phyloP scores from a whole-genome alignment of 2,797 vertebrate species.

The Siniperca obscura region DNA sequence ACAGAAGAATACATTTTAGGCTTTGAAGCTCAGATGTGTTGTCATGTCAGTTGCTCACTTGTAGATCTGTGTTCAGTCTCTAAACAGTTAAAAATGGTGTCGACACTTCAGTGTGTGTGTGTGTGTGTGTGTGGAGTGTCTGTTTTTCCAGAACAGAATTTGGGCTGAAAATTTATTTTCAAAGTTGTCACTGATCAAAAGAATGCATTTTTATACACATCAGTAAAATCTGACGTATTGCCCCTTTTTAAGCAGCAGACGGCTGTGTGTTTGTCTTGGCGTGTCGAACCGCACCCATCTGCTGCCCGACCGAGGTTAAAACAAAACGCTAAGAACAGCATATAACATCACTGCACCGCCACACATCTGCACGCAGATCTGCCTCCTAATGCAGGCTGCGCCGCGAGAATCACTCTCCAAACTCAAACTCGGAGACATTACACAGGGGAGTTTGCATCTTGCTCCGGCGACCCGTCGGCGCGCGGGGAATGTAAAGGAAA shows the following conservation, averaged over 20 bases:
- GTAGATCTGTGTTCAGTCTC: background rate
- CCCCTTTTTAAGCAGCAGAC: slow-evolving; percentile 34
- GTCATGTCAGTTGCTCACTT: background rate
- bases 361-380: slow-evolving; percentile 47
- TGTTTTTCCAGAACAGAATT: background rate
- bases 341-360: slow-evolving; percentile 46
- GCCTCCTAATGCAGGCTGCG: slow-evolving; percentile 41
- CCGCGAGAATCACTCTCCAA: slow-evolving; percentile 19
- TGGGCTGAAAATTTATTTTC: background rate
- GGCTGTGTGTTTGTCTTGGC: slow-evolving; percentile 2
- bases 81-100: background rate
- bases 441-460: slow-evolving; percentile 69
- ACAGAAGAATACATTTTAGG: background rate
- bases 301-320: slow-evolving; percentile 47
- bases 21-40: background rate
- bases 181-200: background rate
- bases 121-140: background rate
- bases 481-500: slow-evolving; percentile 70
- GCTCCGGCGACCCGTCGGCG: slow-evolving; percentile 51
- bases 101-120: background rate
- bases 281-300: slow-evolving; percentile 44
- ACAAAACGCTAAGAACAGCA: slow-evolving; percentile 46
- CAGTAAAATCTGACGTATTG: slow-evolving; percentile 3
- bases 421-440: slow-evolving; percentile 41
- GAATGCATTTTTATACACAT: background rate